These are phyloP conservation scores for Galago senegalensis DNA, from an alignment of 2,797 vertebrate species.

Conservation along the genomic window DNA sequence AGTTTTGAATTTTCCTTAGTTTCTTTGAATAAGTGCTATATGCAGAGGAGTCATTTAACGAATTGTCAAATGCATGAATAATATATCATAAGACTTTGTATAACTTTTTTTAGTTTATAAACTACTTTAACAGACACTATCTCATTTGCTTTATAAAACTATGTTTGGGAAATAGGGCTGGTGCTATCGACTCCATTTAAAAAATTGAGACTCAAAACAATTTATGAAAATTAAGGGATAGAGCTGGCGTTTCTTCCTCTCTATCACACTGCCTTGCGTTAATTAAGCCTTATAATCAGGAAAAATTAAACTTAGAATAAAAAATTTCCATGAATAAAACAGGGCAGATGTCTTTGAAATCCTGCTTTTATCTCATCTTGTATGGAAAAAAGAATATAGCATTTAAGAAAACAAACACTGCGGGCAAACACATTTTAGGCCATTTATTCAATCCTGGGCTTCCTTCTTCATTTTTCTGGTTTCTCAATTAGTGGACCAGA, in stretches of 20 bases:
- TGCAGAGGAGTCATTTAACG: slow-evolving; percentile 2
- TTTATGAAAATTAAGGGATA: slow-evolving; percentile 16
- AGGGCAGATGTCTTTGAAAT: slow-evolving; percentile 41
- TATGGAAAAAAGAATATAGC: slow-evolving; percentile 41
- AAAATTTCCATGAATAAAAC: slow-evolving; percentile 31
- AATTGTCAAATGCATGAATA: slow-evolving; percentile 48
- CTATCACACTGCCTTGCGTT: not conserved
- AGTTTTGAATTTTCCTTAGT: slow-evolving; percentile 42
- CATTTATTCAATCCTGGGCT: not conserved
- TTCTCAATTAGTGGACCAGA: slow-evolving; percentile 12
- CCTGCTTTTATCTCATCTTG: slow-evolving; percentile 30
- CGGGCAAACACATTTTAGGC: not conserved
- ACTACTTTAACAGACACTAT: slow-evolving; percentile 21
- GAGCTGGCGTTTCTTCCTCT: not conserved
- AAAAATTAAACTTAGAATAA: slow-evolving; percentile 49
- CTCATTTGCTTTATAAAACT: slow-evolving; percentile 39
- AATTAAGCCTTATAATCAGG: slow-evolving; percentile 3
- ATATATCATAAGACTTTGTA: slow-evolving; percentile 2
- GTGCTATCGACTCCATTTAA: slow-evolving; percentile 14
- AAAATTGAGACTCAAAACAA: slow-evolving; percentile 28
- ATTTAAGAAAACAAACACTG: not conserved
- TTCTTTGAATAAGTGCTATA: slow-evolving; percentile 29
- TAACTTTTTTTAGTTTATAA: slow-evolving; percentile 57
- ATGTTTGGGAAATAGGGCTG: slow-evolving; percentile 36
- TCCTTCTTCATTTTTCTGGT: slow-evolving; percentile 3